Evolutionary conservation across 2,113 vertebrate genomes (phyloP).

Genomic region (Archocentrus centrarchus): DNA sequence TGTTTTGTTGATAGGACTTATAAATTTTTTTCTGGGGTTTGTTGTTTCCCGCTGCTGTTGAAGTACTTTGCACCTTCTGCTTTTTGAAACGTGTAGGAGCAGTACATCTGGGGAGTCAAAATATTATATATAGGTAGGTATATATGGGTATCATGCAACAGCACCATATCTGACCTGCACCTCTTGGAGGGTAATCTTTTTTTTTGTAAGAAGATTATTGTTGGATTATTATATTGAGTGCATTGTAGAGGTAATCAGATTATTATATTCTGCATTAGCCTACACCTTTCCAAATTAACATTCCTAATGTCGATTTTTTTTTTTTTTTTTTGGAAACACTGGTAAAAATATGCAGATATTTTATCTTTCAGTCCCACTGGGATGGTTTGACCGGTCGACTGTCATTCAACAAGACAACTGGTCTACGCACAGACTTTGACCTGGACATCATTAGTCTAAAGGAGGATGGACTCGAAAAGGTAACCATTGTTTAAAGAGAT

Average conservation of each 20-base stretch:
- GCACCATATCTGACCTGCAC: neutral
- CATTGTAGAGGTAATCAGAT: neutral
- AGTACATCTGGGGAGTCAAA: neutral
- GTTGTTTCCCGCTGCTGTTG: neutral
- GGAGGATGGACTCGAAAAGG: constrained; percentile 97
- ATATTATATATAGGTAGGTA: neutral
- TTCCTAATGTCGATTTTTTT: neutral
- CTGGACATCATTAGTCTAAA: constrained; percentile 97
- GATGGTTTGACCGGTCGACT: constrained; percentile 96
- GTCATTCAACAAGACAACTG: constrained; percentile 95
- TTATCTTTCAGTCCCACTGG: constrained; percentile 92
- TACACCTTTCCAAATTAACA: neutral
- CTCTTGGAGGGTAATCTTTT: neutral
- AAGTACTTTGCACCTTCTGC: neutral
- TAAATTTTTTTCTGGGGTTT: neutral
- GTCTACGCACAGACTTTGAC: constrained; percentile 96
- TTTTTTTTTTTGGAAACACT: neutral
- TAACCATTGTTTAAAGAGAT: constrained; percentile 52
- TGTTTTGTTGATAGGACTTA: constrained; percentile 26
- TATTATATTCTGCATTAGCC: neutral
- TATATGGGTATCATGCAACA: neutral
- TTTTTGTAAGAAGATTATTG: neutral
- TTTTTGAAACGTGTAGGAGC: neutral
- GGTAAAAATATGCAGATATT: neutral
- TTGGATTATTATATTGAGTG: neutral